A percentile compares a stretch with the other conserved stretches of the same genome.
Conservation (phyloP, 2,888 invertebrate species). For the Anoplius nigerrimus region DNA sequence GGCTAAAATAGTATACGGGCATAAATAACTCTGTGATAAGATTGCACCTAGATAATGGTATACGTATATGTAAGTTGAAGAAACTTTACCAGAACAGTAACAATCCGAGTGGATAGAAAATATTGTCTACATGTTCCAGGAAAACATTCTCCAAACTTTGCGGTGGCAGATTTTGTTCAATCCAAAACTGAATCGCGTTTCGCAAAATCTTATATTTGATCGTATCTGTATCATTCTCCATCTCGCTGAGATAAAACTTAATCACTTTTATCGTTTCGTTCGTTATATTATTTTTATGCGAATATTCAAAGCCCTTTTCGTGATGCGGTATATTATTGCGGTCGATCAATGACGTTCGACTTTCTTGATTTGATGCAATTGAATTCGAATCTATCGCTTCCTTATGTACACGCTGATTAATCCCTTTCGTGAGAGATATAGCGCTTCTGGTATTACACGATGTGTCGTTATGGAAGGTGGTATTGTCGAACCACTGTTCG, state of each 20-base stretch:
- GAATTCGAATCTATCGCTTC: no score
- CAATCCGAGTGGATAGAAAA: slow-evolving; percentile 71
- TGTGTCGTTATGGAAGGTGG: slow-evolving; percentile 25
- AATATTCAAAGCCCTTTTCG: slow-evolving; percentile 19
- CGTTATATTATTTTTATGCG: slow-evolving; percentile 33
- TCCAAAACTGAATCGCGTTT: slow-evolving; percentile 74
- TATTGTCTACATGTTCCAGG: slow-evolving; percentile 77
- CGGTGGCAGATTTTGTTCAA: slow-evolving; percentile 74
- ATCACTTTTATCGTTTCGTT: slow-evolving; percentile 61
- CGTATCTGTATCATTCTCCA: slow-evolving; percentile 64
- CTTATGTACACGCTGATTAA: no score
- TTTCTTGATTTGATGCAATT: not conserved
- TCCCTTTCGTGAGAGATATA: no score
- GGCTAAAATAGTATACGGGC: slow-evolving; percentile 24
- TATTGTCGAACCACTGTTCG: slow-evolving; percentile 38
- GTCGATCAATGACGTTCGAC: not conserved
- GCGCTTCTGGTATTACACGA: not conserved
- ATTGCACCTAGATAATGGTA: no score
- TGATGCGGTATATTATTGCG: not conserved
- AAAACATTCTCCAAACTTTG: slow-evolving; percentile 78
- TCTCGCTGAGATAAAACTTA: slow-evolving; percentile 69
- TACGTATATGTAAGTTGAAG: not conserved
- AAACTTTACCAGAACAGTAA: slow-evolving; percentile 67
- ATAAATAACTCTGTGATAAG: no score
- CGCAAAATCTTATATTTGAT: slow-evolving; percentile 68